Base-by-base conservation (phyloP, 2,888 invertebrate species). In the Sisyra nigra region DNA sequence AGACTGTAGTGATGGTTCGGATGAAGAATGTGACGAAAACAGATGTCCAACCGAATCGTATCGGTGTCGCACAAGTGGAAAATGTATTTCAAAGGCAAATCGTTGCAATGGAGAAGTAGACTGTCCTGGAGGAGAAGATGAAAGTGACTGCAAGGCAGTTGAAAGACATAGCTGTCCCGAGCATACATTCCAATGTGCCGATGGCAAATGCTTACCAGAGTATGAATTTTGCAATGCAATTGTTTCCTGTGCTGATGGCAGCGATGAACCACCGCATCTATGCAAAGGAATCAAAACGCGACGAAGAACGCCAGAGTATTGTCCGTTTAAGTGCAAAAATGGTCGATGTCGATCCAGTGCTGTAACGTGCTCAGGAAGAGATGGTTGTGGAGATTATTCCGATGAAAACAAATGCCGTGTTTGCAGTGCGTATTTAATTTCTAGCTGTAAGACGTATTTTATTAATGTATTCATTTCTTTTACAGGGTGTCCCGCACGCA, bases 211-310 rank as follows among this genome's bases (percentile, higher is more conserved):
- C 55, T 62, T 89, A 45, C 89, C 89, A 0, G 88, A 86, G 55
- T 88, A 86, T 57, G 87, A 87, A 60, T 89, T 88, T 63, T 92
- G 91, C 62, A 91, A 92, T 63, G 87, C 89, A 4, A 83, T 88
- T 44, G 73, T 85, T 41, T 77, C 80, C 46, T 89, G 89, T 62
- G 74, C 78, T 51, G 91, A 91, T 60, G 87, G 80, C n/a, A 86
- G 85, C 47, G 91, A 91, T 57, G 91, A 91, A 59, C 83, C 84
- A 1, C 74, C 79, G n/a, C 78, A 79, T 55, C 68, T 81, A 13
- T 87, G 86, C 58, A 71, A 73, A 49, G 73, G 74, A 47, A 33
- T 18, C 1, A 18, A 33, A 42, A 62, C 68, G 2, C 56, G 66
- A 32, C 58, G 68, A 36, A 50, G 67, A 8, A 53, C 63, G 2